Evolutionary conservation across 2,113 vertebrate species (phyloP), one percentile per base, ranked within the genome.

Genomic region (Onychostoma macrolepis): DNA sequence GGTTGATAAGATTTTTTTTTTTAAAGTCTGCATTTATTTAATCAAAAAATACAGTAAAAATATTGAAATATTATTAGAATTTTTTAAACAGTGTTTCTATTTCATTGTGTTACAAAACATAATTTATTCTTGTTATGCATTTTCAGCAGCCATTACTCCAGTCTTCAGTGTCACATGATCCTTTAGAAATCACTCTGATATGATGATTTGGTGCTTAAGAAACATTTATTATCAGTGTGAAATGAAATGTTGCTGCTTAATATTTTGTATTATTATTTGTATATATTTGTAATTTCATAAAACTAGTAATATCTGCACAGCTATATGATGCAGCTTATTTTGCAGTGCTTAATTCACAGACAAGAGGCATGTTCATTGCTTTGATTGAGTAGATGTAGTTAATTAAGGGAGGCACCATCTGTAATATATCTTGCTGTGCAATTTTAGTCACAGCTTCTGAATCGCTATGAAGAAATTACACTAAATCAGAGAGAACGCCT

Each of bases 321-420:
- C 72, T 48, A 26, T 76, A 48, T 48, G 15, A 67, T 65, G 38
- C 4, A 4, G 28, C 69, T 86, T 78, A 81, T 74, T 63, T 79
- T 28, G 48, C 76, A 48, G 76, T 48, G 13, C 76, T 87, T 77
- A 17, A 8, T 87, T 58, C 71, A 26, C 56, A 85, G 84, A 89
- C 77, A 74, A 77, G 69, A 78, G 13, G 43, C 77, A 87, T 85
- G 80, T 87, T 85, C 76, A 43, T 36, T 24, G 71, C 67, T 78
- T 84, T 87, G 86, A 88, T 88, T 61, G 85, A 88, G 89, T 76
- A 80, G 76, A 87, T 88, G 28, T 85, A 85, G 81, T 86, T 85
- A 90, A 90, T 90, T 90, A 90, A 87, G 43, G 80, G 72, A 74
- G 85, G 82, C 33, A 50, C 87, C 89, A 88, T 88, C 89, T 90